Conservation (phyloP, 1,140 invertebrate species). For the Antheraea pernyi region DNA sequence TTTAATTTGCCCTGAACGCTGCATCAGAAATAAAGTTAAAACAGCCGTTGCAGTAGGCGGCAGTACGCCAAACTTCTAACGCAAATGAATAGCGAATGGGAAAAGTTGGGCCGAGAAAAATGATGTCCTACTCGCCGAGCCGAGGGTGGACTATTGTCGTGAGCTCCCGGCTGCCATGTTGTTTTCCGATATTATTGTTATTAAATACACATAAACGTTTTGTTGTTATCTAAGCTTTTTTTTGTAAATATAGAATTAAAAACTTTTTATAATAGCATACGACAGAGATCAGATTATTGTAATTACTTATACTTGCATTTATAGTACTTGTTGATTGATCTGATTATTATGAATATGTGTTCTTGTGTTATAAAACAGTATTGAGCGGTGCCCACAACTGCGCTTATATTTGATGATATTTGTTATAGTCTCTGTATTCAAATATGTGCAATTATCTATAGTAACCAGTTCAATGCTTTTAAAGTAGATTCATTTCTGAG, state of each 20-base stretch:
- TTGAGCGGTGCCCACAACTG: no score
- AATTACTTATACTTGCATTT: not conserved
- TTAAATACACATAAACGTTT: conserved; percentile 50
- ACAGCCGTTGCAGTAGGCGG: conserved; percentile 73
- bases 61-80: conserved; percentile 74
- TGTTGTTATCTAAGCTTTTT: conserved; percentile 33
- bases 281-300: not conserved
- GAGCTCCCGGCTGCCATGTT: conserved; percentile 33
- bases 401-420: no score
- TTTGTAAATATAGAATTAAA: not conserved
- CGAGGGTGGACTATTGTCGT: conserved; percentile 51
- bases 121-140: conserved; percentile 65
- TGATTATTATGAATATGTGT: no score
- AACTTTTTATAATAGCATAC: not conserved
- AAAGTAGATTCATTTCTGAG: no score
- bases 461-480: no score
- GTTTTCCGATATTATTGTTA: conserved; percentile 53
- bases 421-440: no score
- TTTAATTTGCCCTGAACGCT: conserved; percentile 78
- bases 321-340: no score
- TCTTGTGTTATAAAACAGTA: no score
- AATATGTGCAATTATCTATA: no score
- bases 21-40: conserved; percentile 79
- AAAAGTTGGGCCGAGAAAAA: conserved; percentile 76
- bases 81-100: conserved; percentile 78